Evolutionary conservation across 2,888 invertebrate species (phyloP).

Genomic region (Oasisia sp.): DNA sequence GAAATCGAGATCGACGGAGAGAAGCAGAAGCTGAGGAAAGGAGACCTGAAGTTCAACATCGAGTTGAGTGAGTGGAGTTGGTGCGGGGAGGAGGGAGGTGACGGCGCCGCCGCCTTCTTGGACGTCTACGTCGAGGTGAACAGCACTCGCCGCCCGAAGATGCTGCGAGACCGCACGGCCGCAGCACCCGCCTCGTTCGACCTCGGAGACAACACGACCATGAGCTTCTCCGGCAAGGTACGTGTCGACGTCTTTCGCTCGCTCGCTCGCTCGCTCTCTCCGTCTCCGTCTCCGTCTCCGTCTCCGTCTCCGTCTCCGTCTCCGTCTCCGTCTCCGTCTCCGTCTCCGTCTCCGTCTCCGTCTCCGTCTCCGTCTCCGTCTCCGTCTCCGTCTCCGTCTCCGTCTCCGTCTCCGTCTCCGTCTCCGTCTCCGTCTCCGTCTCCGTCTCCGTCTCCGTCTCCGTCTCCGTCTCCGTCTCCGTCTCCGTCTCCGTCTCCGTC

Average conservation of each 20-base stretch:
- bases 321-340: not conserved
- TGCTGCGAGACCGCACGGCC: not conserved
- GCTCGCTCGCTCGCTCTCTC: not conserved
- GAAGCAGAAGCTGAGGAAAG: not conserved
- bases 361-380: not conserved
- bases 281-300: not conserved
- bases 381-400: not conserved
- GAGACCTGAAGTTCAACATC: conserved; percentile 13
- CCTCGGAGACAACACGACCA: not conserved
- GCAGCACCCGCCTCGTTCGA: not conserved
- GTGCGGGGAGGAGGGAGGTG: not conserved
- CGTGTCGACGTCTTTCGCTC: not conserved
- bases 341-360: not conserved
- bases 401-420: too few species aligned
- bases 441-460: not conserved
- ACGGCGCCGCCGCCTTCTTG: not conserved
- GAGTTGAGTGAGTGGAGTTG: not conserved
- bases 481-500: not conserved
- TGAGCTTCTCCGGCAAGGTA: conserved; percentile 11
- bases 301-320: not conserved
- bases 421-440: not conserved
- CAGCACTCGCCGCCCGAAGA: not conserved
- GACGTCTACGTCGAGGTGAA: not conserved
- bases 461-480: not conserved
- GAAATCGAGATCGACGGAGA: conserved; percentile 4